A percentile compares a stretch with the other conserved stretches of the same genome.
Conservation (phyloP, 2,888 invertebrate genomes). For the Cepaea hortensis region DNA sequence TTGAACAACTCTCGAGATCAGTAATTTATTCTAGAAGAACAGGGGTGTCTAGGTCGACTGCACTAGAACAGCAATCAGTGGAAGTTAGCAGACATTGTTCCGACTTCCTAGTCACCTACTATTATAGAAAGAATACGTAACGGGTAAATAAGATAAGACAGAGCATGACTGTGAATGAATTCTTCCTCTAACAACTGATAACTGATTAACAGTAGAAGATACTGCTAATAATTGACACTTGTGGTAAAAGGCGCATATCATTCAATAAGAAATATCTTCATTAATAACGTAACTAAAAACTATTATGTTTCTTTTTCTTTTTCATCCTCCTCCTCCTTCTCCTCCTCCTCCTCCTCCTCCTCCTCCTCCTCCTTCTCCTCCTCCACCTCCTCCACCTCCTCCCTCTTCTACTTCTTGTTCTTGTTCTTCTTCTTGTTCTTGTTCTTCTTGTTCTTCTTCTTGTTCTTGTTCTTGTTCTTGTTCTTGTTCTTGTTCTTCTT, state of each 20-base stretch:
- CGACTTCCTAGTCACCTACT: no score
- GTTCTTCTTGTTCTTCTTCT: neutral
- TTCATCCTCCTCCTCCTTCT: neutral
- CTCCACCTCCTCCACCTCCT: neutral
- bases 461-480: neutral
- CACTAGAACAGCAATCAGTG: neutral
- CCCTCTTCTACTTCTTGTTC: neutral
- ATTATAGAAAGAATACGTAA: no score
- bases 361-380: neutral
- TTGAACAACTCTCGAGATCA: neutral
- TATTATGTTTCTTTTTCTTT: neutral
- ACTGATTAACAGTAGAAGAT: no score
- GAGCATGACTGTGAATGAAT: no score
- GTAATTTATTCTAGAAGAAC: neutral
- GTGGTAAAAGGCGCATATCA: no score
- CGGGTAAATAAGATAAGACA: no score
- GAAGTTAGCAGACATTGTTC: no score
- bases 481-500: neutral
- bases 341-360: neutral
- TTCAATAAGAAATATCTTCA: no score
- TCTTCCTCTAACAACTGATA: no score
- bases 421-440: neutral
- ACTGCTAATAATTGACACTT: no score
- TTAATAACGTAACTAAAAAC: neutral
- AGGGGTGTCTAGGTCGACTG: neutral